Evolutionary conservation across 2,797 vertebrate genomes (phyloP), one percentile per base, ranked within the genome.

Genomic region (Parotocinclus haroldoi): DNA sequence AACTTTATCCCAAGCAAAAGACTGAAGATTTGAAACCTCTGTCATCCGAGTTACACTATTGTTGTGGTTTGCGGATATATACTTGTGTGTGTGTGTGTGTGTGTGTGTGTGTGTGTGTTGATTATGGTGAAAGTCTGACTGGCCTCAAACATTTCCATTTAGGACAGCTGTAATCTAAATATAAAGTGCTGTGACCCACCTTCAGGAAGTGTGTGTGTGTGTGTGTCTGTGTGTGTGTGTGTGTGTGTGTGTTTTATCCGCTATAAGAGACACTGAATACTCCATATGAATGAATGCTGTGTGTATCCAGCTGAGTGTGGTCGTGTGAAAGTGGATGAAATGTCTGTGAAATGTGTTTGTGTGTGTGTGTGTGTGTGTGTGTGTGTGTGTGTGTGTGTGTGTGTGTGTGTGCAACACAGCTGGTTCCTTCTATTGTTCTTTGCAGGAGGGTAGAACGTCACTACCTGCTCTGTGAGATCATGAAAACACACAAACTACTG

Each of bases 111-210:
- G 27, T 27, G 27, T 27, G 27, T 27, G 27, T 27, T 27, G 27
- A 27, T 27, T 57, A 50, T 68, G 52, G 66, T 67, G 51, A 60
- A 65, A 63, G 53, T 67, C n/a, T 27, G 68, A 46, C 11, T 75
- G 82, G 76, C 84, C 82, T 85, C 82, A 75, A 66, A 76, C 81
- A 59, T 88, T 88, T 88, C 82, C 86, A 85, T 58, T 70, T 62
- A 49, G 73, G 80, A 86, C 87, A 89, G 86, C 87, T 89, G 87
- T 83, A 82, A 74, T 83, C 89, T 89, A 90, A 89, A 88, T 87
- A 87, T 88, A 88, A 74, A 61, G 63, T 46, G 48, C 59, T 38
- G 72, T 79, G 82, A 86, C 84, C 83, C 82, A 78, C 82, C 83
- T 87, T 85, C 80, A 89, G 87, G 87, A 88, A 85, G 76, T 75